Evolutionary conservation across 2,888 invertebrate species (phyloP).

Genomic region (Artemia sp.): DNA sequence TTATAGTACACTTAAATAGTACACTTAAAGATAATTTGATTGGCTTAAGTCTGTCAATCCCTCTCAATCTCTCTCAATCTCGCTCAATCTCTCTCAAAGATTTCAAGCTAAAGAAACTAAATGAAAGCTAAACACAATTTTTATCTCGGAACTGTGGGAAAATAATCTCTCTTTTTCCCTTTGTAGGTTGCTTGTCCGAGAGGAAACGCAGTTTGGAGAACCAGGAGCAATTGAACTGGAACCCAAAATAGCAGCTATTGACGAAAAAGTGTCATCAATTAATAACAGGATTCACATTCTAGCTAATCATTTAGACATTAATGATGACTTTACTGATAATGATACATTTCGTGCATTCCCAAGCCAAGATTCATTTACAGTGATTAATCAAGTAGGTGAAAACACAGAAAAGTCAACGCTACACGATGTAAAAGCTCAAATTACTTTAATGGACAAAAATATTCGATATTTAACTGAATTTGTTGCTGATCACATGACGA

Average conservation of each 20-base stretch:
- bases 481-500: slow-evolving; percentile 61
- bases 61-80: too few species aligned
- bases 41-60: too few species aligned
- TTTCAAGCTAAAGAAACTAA: too few species aligned
- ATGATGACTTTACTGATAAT: slow-evolving; percentile 45
- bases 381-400: background rate
- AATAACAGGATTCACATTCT: slow-evolving; percentile 57
- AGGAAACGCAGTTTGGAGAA: slow-evolving; percentile 35
- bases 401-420: background rate
- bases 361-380: slow-evolving; percentile 70
- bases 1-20: too few species aligned
- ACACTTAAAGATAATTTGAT: too few species aligned
- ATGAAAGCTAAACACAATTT: too few species aligned
- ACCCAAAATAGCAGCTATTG: slow-evolving; percentile 49
- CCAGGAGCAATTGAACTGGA: slow-evolving; percentile 39
- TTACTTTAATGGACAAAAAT: slow-evolving; percentile 59
- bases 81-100: too few species aligned
- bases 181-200: background rate
- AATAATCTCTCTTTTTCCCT: background rate
- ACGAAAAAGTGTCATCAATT: slow-evolving; percentile 63
- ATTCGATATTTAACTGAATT: slow-evolving; percentile 66
- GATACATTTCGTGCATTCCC: slow-evolving; percentile 52
- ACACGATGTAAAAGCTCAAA: slow-evolving; percentile 38
- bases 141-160: background rate
- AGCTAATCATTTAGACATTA: slow-evolving; percentile 65